Base-by-base conservation (phyloP, 1,140 invertebrate species). In the Aplysia californica region DNA sequence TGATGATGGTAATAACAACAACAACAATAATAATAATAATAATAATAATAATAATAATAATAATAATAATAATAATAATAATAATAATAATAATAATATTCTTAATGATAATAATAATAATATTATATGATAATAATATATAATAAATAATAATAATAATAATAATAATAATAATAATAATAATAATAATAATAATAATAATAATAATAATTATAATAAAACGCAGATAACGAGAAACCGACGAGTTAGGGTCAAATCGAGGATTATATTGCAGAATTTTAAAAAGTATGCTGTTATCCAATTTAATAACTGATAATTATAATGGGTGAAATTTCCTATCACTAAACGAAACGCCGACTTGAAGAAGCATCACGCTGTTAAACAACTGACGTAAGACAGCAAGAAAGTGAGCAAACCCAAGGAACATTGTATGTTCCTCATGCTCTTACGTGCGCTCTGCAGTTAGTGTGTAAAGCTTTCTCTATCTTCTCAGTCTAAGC, bases 181-280 rank as follows among this genome's bases (percentile, higher is more conserved):
- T 64, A 64, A 26, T 64, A 64, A 26, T 64, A 64, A 26, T 64
- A 64, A 26, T 64, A 64, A 26, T 64, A 64, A 26, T 64, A 64
- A 26, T 64, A 64, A 29, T 23, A 31, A 29, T 23, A 31, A 0
- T 23, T 18, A 29, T 1, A 31, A 29, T 1, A 31, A 64, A 0
- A 64, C 20, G 1, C 18, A 1, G 29, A 21, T 23, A 18, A 64
- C 20, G 20, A 64, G 44, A n/a, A n/a, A n/a, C n/a, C n/a, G n/a
- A n/a, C n/a, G n/a, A n/a, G n/a, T n/a, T n/a, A n/a, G n/a, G n/a
- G n/a, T n/a, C n/a, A n/a, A n/a, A n/a, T n/a, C n/a, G n/a, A n/a
- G n/a, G n/a, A n/a, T n/a, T n/a, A n/a, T n/a, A n/a, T n/a, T n/a
- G n/a, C n/a, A n/a, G n/a, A n/a, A n/a, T n/a, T n/a, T n/a, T n/a